Conservation (phyloP, 2,113 vertebrate species). For the Mormyrus lacerda region DNA sequence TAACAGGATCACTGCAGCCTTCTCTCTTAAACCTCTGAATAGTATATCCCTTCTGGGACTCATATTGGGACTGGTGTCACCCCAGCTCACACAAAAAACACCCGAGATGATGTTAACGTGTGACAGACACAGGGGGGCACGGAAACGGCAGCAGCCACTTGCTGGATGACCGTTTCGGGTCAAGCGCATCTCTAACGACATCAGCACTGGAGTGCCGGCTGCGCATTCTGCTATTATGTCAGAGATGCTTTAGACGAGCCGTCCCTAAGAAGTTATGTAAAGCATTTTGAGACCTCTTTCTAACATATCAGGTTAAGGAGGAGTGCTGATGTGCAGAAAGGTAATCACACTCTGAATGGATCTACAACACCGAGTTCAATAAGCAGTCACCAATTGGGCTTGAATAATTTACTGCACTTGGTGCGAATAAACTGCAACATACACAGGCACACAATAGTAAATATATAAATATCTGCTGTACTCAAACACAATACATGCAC, state of each 20-base stretch:
- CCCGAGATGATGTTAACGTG: not conserved
- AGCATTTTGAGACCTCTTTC: not conserved
- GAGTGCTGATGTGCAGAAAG: not conserved
- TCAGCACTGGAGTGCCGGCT: not conserved
- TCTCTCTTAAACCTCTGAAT: not conserved
- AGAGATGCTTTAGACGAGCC: not conserved
- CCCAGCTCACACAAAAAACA: not conserved
- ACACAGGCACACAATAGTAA: constrained; percentile 49
- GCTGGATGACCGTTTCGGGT: not conserved
- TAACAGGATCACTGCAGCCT: not conserved
- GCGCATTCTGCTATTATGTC: not conserved
- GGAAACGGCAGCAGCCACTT: not conserved
- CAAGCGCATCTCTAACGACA: not conserved
- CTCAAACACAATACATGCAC: constrained; percentile 60
- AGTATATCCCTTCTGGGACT: not conserved
- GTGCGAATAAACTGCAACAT: constrained; percentile 30
- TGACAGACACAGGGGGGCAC: not conserved
- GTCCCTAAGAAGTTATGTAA: not conserved
- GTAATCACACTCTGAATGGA: not conserved
- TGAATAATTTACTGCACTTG: not conserved
- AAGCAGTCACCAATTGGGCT: not conserved
- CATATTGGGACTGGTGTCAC: not conserved
- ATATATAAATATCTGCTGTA: constrained; percentile 58
- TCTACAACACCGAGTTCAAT: not conserved
- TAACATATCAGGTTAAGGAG: not conserved